Base-by-base conservation (phyloP, 2,888 invertebrate species). In the Rhaphigaster nebulosa region DNA sequence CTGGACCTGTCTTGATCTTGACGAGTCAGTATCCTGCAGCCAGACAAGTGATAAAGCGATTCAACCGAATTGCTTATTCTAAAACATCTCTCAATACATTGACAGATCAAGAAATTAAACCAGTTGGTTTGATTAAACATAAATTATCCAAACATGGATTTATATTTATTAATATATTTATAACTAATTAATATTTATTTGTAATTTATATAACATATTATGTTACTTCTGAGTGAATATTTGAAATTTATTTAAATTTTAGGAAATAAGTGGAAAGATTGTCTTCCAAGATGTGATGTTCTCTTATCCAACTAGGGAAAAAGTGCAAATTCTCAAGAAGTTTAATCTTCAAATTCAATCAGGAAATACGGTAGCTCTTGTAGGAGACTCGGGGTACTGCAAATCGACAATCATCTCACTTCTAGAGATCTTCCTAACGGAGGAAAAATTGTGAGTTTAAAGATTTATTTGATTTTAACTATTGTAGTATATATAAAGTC, bases 201-300 rank as follows among this genome's bases (percentile, higher is more conserved):
- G n/a, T n/a, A n/a, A n/a, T n/a, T n/a, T n/a, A n/a, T n/a, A n/a
- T n/a, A n/a, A n/a, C n/a, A n/a, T n/a, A n/a, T n/a, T n/a, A 1
- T 60, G 0, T 10, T 26, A 10, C 8, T 6, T n/a, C 26, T 60
- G 10, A 10, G 8, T n/a, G 0, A 10, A 60, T n/a, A n/a, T 23
- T 80, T 26, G 6, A 41, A 1, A 80, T 1, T 80, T 10, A 8
- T 23, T 38, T 20, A 34, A 26, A 41, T 80, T 93, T 90, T 92
- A 95, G 95, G 94, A 93, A 92, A 94, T 96, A 45, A 94, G 95
- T 18, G 98, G 98, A 15, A 95, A 96, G 93, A 96, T 98, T 0
- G 95, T 95, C 87, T 96, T 97, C 92, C 94, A 95, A 91, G 94
- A 96, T 65, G 95, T 98, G 0, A 93, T 95, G 3, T 91, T 91